phyloP scores from a whole-genome alignment of 2,113 vertebrate genomes.

The Equus przewalskii region DNA sequence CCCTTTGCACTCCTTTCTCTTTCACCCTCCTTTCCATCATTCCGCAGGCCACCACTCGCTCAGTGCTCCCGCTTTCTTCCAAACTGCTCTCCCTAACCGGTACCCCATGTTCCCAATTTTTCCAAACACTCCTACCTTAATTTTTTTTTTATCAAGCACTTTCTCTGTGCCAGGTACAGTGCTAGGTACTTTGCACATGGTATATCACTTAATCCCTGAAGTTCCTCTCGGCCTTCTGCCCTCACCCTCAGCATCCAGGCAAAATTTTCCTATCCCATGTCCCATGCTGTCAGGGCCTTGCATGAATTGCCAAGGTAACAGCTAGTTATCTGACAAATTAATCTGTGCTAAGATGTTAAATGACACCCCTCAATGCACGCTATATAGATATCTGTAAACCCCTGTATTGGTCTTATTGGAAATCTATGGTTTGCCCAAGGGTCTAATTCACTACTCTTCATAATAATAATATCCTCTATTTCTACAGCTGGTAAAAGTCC shows the following conservation, averaged over 20 bases:
- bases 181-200: constrained; percentile 35
- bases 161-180: constrained; percentile 25
- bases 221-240: neutral
- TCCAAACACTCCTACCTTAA: constrained; percentile 27
- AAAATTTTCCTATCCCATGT: constrained; percentile 54
- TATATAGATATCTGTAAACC: constrained; percentile 52
- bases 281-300: neutral
- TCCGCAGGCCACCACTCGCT: neutral
- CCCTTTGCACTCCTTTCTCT: neutral
- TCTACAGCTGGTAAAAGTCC: constrained; percentile 54
- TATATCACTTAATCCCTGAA: constrained; percentile 41
- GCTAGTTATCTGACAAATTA: constrained; percentile 65
- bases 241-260: constrained; percentile 4
- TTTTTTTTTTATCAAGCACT: constrained; percentile 58
- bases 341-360: constrained; percentile 63
- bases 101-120: neutral
- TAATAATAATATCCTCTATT: constrained; percentile 62
- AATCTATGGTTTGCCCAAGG: constrained; percentile 33
- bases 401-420: constrained; percentile 3
- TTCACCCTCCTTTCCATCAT: neutral
- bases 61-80: neutral
- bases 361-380: constrained; percentile 39
- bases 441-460: constrained; percentile 46
- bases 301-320: constrained; percentile 56
- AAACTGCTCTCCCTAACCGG: constrained; percentile 36